Conservation (phyloP, 2,113 vertebrate species). For the Oreochromis tanganicae region DNA sequence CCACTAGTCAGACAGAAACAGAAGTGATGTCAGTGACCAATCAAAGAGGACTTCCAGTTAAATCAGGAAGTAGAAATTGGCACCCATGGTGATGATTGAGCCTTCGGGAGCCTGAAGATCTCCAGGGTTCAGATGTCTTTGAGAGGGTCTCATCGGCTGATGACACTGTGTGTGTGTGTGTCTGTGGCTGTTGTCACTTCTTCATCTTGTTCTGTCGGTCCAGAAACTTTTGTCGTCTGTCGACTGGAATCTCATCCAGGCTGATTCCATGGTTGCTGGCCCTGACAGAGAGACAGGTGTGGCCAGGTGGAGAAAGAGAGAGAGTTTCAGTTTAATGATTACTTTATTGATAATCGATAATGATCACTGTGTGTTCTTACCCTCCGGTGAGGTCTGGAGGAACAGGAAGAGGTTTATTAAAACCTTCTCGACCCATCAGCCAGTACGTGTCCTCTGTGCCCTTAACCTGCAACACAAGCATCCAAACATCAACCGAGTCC, state of each 20-base stretch:
- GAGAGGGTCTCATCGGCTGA: not conserved
- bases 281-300: constrained; percentile 39
- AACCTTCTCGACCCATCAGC: constrained; percentile 53
- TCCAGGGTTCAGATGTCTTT: not conserved
- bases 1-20: not conserved
- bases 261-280: constrained; percentile 81
- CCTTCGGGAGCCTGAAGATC: not conserved
- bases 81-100: accelerated
- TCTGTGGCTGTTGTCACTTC: constrained; percentile 18
- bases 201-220: constrained; percentile 66
- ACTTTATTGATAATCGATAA: not conserved
- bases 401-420: constrained; percentile 53
- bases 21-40: accelerated
- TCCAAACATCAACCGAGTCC: accelerated
- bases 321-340: not conserved
- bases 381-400: constrained; percentile 55
- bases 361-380: not conserved
- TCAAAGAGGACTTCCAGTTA: not conserved
- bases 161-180: not conserved
- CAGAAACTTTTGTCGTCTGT: constrained; percentile 73
- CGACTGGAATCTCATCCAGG: constrained; percentile 79
- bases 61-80: accelerated
- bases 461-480: constrained; percentile 30
- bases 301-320: not conserved
- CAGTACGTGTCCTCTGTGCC: constrained; percentile 50